Evolutionary conservation across 2,113 vertebrate species (phyloP).

Genomic region (Vicugna pacos): DNA sequence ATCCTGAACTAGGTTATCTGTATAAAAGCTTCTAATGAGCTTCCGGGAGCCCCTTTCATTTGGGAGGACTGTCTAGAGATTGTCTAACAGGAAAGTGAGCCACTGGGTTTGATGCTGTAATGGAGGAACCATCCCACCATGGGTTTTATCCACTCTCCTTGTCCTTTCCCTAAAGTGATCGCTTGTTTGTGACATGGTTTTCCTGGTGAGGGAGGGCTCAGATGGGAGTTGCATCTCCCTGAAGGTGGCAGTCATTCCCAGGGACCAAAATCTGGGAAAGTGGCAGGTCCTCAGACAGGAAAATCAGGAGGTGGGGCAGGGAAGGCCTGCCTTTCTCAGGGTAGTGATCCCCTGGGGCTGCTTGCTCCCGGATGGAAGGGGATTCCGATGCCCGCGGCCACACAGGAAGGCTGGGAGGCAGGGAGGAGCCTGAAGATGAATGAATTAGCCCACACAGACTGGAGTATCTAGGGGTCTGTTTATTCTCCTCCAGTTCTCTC

Average conservation of each 20-base stretch:
- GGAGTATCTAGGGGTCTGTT: not conserved
- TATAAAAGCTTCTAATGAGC: not conserved
- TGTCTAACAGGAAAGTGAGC: not conserved
- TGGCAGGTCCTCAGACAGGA: not conserved
- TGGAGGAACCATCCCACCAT: not conserved
- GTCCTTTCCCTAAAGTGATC: not conserved
- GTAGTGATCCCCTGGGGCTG: not conserved
- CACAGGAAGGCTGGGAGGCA: not conserved
- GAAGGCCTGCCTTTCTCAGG: not conserved
- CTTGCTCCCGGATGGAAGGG: not conserved
- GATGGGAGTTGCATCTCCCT: not conserved
- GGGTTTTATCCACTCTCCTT: not conserved
- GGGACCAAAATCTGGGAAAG: not conserved
- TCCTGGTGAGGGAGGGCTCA: not conserved
- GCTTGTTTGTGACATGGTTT: not conserved
- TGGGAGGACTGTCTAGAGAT: not conserved
- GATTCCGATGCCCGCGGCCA: not conserved
- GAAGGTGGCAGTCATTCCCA: not conserved
- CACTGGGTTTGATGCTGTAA: not conserved
- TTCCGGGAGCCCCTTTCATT: not conserved
- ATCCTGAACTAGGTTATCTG: not conserved
- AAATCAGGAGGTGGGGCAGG: not conserved
- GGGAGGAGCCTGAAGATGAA: not conserved
- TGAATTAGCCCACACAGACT: not conserved
- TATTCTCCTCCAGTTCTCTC: not conserved